A percentile compares a stretch with the other conserved stretches of the same genome.
These are phyloP conservation scores for Scartelaos histophorus DNA, from an alignment of 2,113 vertebrate species.

Conservation along the genomic window DNA sequence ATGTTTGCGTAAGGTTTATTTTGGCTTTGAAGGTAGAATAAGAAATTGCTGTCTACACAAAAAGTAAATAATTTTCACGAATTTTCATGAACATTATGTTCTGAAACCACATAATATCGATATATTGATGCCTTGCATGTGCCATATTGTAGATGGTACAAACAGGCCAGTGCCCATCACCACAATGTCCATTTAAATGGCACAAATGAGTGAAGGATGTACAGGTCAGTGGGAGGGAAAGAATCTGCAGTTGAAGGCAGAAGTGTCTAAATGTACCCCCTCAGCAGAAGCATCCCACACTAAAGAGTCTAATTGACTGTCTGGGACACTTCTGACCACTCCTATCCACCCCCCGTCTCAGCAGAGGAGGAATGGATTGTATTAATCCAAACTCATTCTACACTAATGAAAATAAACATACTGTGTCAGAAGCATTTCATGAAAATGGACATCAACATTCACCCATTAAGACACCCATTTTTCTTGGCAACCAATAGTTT, in stretches of 20 bases:
- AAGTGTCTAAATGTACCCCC: slow-evolving; percentile 76
- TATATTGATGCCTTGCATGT: slow-evolving; percentile 26
- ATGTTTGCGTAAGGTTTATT: slow-evolving; percentile 32
- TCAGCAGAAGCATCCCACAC: slow-evolving; percentile 73
- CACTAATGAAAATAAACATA: slow-evolving; percentile 74
- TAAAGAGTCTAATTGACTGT: slow-evolving; percentile 76
- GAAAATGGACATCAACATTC: not conserved
- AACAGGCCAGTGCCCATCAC: slow-evolving; percentile 49
- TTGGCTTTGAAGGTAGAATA: slow-evolving; percentile 18
- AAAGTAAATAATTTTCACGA: not conserved
- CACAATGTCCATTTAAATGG: slow-evolving; percentile 44
- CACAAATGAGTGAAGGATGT: slow-evolving; percentile 52
- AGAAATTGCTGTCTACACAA: not conserved
- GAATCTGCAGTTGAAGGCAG: slow-evolving; percentile 71
- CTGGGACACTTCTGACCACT: slow-evolving; percentile 57
- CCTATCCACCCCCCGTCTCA: slow-evolving; percentile 59
- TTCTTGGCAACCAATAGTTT: not conserved
- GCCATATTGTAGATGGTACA: slow-evolving; percentile 34
- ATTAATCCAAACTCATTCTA: slow-evolving; percentile 68
- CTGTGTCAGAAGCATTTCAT: slow-evolving; percentile 22
- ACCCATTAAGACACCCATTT: not conserved
- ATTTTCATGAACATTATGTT: not conserved
- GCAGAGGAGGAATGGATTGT: slow-evolving; percentile 72
- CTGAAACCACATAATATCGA: not conserved
- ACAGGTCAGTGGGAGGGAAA: slow-evolving; percentile 59